Evolutionary conservation across 2,797 vertebrate genomes (phyloP).

Genomic region (Rhynchonycteris naso): DNA sequence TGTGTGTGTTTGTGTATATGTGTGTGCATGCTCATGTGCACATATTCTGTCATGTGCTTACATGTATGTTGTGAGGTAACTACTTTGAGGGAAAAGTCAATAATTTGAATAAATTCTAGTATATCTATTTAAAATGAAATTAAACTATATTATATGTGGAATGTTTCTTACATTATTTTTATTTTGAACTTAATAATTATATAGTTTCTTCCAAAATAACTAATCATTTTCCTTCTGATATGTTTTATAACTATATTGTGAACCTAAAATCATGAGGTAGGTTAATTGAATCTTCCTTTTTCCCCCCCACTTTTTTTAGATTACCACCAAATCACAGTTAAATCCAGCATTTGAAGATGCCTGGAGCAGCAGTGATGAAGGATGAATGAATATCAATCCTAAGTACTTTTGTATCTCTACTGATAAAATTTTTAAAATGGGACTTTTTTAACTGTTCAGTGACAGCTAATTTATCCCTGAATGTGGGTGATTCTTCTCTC

Average conservation of each 20-base stretch:
- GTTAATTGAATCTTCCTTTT: constrained; percentile 43
- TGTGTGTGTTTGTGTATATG: not conserved
- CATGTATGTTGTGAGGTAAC: not conserved
- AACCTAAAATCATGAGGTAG: constrained; percentile 58
- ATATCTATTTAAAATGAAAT: constrained; percentile 46
- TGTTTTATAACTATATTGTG: constrained; percentile 36
- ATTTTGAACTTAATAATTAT: constrained; percentile 7
- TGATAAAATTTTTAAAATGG: not conserved
- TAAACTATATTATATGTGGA: not conserved
- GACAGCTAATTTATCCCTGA: constrained; percentile 46
- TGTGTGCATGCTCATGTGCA: not conserved
- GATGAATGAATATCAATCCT: constrained; percentile 73
- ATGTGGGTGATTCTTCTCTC: constrained; percentile 30
- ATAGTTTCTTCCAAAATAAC: constrained; percentile 42
- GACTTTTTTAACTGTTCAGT: not conserved
- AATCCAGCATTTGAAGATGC: constrained; percentile 93
- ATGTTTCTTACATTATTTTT: constrained; percentile 30
- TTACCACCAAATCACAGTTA: constrained; percentile 80
- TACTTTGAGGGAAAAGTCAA: constrained; percentile 13
- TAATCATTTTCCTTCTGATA: constrained; percentile 14
- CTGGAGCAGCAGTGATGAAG: constrained; percentile 97
- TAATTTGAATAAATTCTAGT: not conserved
- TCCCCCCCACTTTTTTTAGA: constrained; percentile 67
- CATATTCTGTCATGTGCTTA: not conserved
- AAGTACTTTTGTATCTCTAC: not conserved